Percentiles rank a stretch among this genome's conserved stretches.
phyloP scores from a whole-genome alignment of 1,140 invertebrate genomes.

The Lepidurus couesii region DNA sequence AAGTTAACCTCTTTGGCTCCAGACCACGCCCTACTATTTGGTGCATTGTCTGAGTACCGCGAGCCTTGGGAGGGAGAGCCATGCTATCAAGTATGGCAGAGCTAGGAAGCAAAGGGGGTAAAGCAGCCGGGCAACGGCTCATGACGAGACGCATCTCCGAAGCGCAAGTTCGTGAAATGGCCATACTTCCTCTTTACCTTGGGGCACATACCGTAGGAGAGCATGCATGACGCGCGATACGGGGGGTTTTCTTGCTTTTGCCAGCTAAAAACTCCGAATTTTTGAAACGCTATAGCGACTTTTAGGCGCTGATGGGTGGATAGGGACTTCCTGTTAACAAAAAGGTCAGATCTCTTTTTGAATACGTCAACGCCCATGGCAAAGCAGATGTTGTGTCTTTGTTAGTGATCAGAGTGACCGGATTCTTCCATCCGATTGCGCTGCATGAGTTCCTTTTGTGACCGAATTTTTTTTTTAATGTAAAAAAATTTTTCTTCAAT shows the following conservation, averaged over 20 bases:
- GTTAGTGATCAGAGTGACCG: neutral
- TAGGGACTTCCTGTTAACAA: conserved; percentile 11
- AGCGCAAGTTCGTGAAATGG: neutral
- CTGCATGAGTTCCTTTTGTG: neutral
- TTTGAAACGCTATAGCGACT: neutral
- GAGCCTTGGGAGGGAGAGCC: neutral
- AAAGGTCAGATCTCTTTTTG: neutral
- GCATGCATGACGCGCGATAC: neutral
- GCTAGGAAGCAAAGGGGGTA: neutral
- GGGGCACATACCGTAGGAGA: neutral
- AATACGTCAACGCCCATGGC: neutral
- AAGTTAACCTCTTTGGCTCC: too few relatives aligned
- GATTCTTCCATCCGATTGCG: neutral
- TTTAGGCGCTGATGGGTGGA: neutral
- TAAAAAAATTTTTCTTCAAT: conserved; percentile 56
- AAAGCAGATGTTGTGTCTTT: neutral
- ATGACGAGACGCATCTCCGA: conserved; percentile 13
- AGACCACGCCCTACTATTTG: neutral
- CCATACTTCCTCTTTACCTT: neutral
- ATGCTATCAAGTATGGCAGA: neutral
- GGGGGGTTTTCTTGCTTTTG: neutral
- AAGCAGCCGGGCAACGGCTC: neutral
- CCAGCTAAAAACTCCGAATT: neutral
- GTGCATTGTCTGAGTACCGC: neutral
- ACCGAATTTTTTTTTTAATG: neutral